These are phyloP conservation scores for Nudaria mundana DNA, from an alignment of 2,888 invertebrate species.

Conservation along the genomic window DNA sequence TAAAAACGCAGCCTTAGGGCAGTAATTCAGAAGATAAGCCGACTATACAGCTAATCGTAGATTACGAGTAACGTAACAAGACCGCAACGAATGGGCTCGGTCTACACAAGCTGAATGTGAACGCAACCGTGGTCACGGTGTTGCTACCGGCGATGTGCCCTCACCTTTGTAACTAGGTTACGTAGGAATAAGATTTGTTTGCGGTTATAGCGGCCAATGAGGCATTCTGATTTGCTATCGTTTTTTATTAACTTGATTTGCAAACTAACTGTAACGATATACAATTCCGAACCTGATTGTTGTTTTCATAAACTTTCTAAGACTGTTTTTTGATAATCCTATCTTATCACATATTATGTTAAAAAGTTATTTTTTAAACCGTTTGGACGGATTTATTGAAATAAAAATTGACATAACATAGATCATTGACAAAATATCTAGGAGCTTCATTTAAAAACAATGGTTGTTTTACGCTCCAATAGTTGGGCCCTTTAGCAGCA, in stretches of 20 bases:
- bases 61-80: conserved; percentile 28
- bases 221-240: not conserved
- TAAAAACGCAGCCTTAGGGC: not conserved
- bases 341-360: too few relatives aligned
- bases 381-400: too few relatives aligned
- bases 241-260: not conserved
- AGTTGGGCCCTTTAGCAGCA: too few relatives aligned
- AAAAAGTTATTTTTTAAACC: too few relatives aligned
- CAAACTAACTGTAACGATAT: too few relatives aligned
- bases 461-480: too few relatives aligned
- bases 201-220: not conserved
- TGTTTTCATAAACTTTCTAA: too few relatives aligned
- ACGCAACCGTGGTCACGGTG: conserved; percentile 10
- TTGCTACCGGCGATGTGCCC: conserved; percentile 4
- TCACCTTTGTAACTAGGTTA: conserved; percentile 8
- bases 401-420: too few relatives aligned
- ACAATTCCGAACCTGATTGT: too few relatives aligned
- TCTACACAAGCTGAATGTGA: conserved; percentile 15
- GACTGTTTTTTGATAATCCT: too few relatives aligned
- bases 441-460: too few relatives aligned
- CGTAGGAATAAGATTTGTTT: conserved; percentile 12
- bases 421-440: too few relatives aligned
- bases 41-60: conserved; percentile 20
- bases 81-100: conserved; percentile 37
- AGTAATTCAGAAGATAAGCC: conserved; percentile 15